These are phyloP conservation scores for Chironomus striatipennis DNA, from an alignment of 1,140 invertebrate genomes.

Conservation along the genomic window DNA sequence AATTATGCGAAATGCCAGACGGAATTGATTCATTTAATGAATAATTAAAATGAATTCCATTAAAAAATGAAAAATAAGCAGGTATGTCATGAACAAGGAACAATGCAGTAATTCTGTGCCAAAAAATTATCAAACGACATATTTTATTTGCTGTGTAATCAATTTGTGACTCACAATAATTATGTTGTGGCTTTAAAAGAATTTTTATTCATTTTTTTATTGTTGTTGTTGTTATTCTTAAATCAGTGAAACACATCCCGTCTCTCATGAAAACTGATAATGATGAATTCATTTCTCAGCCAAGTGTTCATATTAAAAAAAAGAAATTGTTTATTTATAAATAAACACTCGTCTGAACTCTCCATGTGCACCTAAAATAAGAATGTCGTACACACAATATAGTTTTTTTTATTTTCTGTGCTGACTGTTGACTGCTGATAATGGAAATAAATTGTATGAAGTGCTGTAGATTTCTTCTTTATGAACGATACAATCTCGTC, in stretches of 20 bases:
- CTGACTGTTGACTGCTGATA: slow-evolving; percentile 10
- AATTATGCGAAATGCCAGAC: too few species aligned
- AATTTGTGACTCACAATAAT: too few species aligned
- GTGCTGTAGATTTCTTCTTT: background rate
- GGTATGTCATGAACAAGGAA: too few species aligned
- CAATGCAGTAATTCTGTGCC: too few species aligned
- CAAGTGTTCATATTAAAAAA: background rate
- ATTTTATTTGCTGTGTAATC: background rate
- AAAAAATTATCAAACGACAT: background rate
- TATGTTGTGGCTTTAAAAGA: too few species aligned
- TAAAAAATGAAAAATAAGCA: too few species aligned
- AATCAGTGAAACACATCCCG: background rate
- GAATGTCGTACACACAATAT: background rate
- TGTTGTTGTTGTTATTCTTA: too few species aligned
- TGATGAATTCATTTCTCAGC: slow-evolving; percentile 8
- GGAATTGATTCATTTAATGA: too few species aligned
- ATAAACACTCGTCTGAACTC: background rate
- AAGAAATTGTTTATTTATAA: background rate
- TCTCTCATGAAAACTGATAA: slow-evolving; percentile 10
- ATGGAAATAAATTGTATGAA: background rate
- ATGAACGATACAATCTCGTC: background rate
- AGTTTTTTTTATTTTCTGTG: too few species aligned
- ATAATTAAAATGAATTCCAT: too few species aligned
- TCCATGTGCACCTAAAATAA: slow-evolving; percentile 10
- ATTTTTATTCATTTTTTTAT: background rate